A percentile compares a stretch with the other conserved stretches of the same genome.
Conservation (phyloP, 2,797 vertebrate species). For the Epinephelus coioides region DNA sequence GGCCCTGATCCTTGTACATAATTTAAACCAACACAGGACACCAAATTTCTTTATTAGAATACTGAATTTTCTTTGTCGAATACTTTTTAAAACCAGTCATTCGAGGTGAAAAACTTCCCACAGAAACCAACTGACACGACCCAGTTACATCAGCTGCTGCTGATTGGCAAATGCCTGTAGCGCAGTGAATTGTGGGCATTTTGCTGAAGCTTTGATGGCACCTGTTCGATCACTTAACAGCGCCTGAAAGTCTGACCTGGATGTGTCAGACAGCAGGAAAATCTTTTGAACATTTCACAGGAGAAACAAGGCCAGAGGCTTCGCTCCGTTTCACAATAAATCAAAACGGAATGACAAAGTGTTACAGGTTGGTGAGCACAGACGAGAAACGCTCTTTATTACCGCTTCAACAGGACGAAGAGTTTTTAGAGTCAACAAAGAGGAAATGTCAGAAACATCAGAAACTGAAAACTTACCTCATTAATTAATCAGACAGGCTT, state of each 20-base stretch:
- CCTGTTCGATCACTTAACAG: conserved; percentile 43
- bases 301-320: conserved; percentile 39
- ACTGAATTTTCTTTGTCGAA: background rate
- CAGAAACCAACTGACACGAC: background rate
- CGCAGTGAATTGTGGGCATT: conserved; percentile 15
- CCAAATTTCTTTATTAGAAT: too few species aligned
- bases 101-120: background rate
- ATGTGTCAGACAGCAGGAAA: conserved; percentile 51
- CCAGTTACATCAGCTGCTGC: conserved; percentile 4
- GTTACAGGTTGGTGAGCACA: background rate
- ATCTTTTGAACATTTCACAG: conserved; percentile 28
- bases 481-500: background rate
- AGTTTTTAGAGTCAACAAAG: background rate
- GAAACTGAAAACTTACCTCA: background rate
- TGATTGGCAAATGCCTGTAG: background rate
- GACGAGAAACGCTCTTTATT: background rate
- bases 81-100: background rate
- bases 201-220: conserved; percentile 23
- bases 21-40: too few species aligned
- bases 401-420: background rate
- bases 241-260: conserved; percentile 57
- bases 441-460: background rate
- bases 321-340: conserved; percentile 9
- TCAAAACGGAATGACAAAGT: conserved; percentile 4
- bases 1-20: too few species aligned